Evolutionary conservation across 2,113 vertebrate genomes (phyloP), one percentile per base, ranked within the genome.

Genomic region (Ondatra zibethicus): DNA sequence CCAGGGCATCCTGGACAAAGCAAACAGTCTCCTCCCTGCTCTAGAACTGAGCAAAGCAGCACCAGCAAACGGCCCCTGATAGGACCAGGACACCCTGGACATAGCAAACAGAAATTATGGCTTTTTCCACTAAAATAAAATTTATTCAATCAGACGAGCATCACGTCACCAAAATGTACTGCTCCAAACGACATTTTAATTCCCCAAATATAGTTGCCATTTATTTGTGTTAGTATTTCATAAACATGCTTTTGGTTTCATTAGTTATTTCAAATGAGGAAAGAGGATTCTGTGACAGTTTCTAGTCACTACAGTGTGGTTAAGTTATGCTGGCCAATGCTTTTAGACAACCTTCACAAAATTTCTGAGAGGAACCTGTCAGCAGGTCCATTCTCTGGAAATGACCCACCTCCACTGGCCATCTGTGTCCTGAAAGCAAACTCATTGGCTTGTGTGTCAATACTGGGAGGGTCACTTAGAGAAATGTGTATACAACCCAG

Each of bases 81-180:
- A 23, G 55, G n/a, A 25, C 61, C 3, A 84, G 31, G 66, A 23
- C 0, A 1, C 77, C 61, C 3, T 6, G 36, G 91, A 93, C 0
- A 96, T 31, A 68, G 10, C 39, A 77, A 75, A 88, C 19, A 88
- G 17, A 75, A 95, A 73, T 50, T 13, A 47, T 0, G 1, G 39
- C 75, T 94, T 93, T 96, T 81, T 81, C 75, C 81, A 65, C 50
- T 73, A 89, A 84, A 88, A 95, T 36, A 66, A 6, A 95, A 7
- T 89, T 93, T 42, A 94, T 50, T 77, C 72, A 91, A 92, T 65
- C 39, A 11, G 4, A 85, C 27, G 31, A 45, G 39, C 14, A 85
- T 65, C 4, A 52, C 8, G 72, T 78, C 52, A 73, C 47, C 42
- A 39, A 94, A 96, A 93, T 6, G 7, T 25, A 70, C 19, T 45